Evolutionary conservation across 2,797 vertebrate species (phyloP).

Genomic region (Cheirogaleus major): DNA sequence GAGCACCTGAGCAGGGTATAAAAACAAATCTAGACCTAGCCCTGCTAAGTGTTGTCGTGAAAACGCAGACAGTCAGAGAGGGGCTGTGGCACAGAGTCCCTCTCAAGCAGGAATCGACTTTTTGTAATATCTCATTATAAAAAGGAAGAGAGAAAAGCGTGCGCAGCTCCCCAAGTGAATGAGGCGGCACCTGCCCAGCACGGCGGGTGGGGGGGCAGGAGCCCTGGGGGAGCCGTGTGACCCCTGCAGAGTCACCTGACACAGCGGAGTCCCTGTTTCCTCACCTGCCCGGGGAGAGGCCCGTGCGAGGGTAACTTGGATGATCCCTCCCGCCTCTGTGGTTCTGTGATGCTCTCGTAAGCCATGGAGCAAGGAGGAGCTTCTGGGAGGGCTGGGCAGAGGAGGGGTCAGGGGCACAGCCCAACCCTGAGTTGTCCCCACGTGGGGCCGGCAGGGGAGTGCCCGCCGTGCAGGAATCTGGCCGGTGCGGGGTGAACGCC

Average conservation of each 20-base stretch:
- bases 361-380: not conserved
- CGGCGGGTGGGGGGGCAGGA: no score
- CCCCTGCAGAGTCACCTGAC: not conserved
- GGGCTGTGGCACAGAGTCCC: not conserved
- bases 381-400: not conserved
- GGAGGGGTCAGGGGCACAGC: not conserved
- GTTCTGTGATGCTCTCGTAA: not conserved
- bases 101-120: not conserved
- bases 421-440: not conserved
- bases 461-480: not conserved
- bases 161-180: not conserved
- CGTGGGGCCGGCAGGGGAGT: not conserved
- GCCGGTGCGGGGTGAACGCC: fast-evolving
- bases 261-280: not conserved
- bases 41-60: not conserved
- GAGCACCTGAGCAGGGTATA: not conserved
- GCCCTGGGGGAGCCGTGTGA: not conserved
- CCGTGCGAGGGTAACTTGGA: fast-evolving
- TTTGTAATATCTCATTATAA: not conserved
- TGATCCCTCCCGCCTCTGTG: not conserved
- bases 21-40: not conserved
- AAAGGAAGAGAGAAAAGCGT: not conserved
- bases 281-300: not conserved
- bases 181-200: fast-evolving
- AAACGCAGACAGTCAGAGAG: not conserved